Conservation (phyloP, 2,113 vertebrate species). For the Pterocles gutturalis region DNA sequence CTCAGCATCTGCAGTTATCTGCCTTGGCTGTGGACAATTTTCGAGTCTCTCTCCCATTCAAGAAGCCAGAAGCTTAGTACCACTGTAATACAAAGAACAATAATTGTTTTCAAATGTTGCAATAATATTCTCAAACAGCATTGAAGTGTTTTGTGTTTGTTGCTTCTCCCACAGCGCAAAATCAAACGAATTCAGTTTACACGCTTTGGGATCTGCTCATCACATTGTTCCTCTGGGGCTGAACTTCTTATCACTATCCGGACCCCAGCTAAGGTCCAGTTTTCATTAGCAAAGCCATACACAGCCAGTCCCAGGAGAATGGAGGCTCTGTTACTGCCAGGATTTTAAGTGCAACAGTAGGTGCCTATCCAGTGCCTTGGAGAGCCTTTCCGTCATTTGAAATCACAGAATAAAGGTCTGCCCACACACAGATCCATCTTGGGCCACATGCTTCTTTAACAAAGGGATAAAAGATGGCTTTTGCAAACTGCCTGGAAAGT, state of each 20-base stretch:
- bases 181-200: neutral
- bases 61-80: constrained; percentile 24
- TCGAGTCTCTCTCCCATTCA: neutral
- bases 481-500: constrained; percentile 52
- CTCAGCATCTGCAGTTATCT: neutral
- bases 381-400: neutral
- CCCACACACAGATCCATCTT: constrained; percentile 33
- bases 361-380: neutral
- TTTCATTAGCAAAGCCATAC: neutral
- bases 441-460: constrained; percentile 23
- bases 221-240: neutral
- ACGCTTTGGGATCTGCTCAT: neutral
- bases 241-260: neutral
- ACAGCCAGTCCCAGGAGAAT: neutral
- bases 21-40: neutral
- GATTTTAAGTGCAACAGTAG: neutral
- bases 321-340: neutral
- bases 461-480: constrained; percentile 52
- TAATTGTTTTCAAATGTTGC: constrained; percentile 43
- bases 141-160: neutral
- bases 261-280: neutral
- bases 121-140: neutral
- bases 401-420: constrained; percentile 11
- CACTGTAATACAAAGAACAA: constrained; percentile 2
- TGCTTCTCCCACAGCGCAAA: neutral